Evolutionary conservation across 2,888 invertebrate genomes (phyloP), one percentile per base, ranked within the genome.

Genomic region (Phaonia tiefii): DNA sequence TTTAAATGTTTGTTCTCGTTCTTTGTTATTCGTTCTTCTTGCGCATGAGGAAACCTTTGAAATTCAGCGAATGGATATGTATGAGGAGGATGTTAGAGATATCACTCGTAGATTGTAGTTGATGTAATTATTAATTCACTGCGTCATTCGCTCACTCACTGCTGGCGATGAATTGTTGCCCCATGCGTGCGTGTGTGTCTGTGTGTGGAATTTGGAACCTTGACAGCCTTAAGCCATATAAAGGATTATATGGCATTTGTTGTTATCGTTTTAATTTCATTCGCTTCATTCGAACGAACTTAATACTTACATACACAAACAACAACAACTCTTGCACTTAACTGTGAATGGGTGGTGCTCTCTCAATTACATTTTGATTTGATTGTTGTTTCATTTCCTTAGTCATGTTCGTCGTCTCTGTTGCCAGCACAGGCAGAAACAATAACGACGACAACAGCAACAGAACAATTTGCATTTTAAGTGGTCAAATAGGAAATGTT

Each of bases 271-370:
- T 63, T 26, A 20, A 42, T 51, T 44, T 60, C 46, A 25, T 71
- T 49, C 51, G 51, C 49, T 49, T 39, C 60, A 60, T 22, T 69
- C 13, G 25, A 22, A 22, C 54, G 25, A 4, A 71, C 42, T 51
- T 31, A 20, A 63, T 44, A 60, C 54, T 63, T 51, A 15, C 58
- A 39, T 63, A 39, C 54, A 37, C 51, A 25, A 22, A 49, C 37
- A 75, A 22, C 46, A 15, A 42, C 65, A 15, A 3, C n/a, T 15
- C 51, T 4, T 10, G 39, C n/a, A 49, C 22, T n/a, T 25, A 17
- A 31, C 25, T 39, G 26, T 42, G 22, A 73, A 73, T 78, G 78
- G 78, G 73, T 78, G 78, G 73, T 44, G 51, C 78, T 78, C 22
- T 73, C 42, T 51, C 31, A 31, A 31, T 37, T 54, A 26, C 17